Base-by-base conservation (phyloP, 2,888 invertebrate species). In the Catocala sponsa region DNA sequence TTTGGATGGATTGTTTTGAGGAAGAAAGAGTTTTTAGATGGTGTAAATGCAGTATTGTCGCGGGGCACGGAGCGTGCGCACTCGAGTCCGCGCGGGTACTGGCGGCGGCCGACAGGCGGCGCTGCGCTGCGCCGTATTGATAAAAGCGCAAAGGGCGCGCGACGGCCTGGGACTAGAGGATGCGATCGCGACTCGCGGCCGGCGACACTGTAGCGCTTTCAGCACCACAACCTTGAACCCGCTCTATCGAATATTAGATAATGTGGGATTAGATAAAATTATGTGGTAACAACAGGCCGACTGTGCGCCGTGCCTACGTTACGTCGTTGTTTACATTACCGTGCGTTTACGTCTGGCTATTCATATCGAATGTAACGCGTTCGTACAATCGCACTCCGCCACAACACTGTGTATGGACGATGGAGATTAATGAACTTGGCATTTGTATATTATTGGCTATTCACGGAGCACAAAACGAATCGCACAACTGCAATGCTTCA, bases 51-150 rank as follows among this genome's bases (percentile, higher is more conserved):
- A 85, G 87, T 87, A 86, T 85, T 82, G 84, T 85, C 78, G 85
- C 82, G 84, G 85, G 83, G 79, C 83, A 86, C 76, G 85, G 94
- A 91, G 93, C 83, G 88, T 92, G 93, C 94, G 94, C 94, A 92
- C 76, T 91, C 82, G 84, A 81, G 81, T 78, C 87, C 81, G 78
- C 72, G 70, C 68, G 66, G 72, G 81, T 89, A 91, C 92, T 91
- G 91, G 72, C 84, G 83, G 67, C 78, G 75, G 81, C 84, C 91
- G 85, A 61, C 76, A 86, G 92, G 83, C 88, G 92, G 93, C 92
- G 92, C 86, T 88, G 83, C 70, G 65, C 63, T 78, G 60, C 74
- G 68, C 70, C 79, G 86, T 92, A 92, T 92, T 91, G 93, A 92
- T 89, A 92, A 91, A 92, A 90, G 89, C 90, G 92, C 87, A 88